Percentiles rank a stretch among this genome's conserved stretches.
phyloP scores from a whole-genome alignment of 2,888 invertebrate genomes.

The Lycia hirtaria region DNA sequence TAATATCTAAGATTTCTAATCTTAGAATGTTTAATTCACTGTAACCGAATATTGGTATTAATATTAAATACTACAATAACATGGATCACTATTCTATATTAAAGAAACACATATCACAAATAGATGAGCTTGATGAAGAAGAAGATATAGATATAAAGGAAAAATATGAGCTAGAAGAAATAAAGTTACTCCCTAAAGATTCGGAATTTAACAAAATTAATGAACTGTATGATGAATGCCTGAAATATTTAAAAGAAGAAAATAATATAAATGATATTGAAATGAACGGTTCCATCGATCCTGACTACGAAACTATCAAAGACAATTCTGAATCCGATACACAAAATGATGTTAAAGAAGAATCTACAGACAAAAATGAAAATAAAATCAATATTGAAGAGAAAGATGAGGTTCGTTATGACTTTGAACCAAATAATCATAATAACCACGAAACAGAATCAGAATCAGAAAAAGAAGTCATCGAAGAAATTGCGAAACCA shows the following conservation, averaged over 20 bases:
- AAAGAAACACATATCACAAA: slow-evolving; percentile 23
- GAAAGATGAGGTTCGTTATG: slow-evolving; percentile 4
- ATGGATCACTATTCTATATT: slow-evolving; percentile 9
- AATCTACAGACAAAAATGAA: slow-evolving; percentile 28
- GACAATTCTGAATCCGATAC: slow-evolving; percentile 39
- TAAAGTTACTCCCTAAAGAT: slow-evolving; percentile 41
- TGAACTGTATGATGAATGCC: slow-evolving; percentile 73
- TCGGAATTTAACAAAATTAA: slow-evolving; percentile 66
- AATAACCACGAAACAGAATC: slow-evolving; percentile 1
- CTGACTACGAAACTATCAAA: slow-evolving; percentile 59
- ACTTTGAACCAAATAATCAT: slow-evolving; percentile 2
- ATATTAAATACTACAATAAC: not conserved
- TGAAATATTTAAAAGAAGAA: slow-evolving; percentile 63
- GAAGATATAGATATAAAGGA: slow-evolving; percentile 5
- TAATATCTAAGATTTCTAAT: no score
- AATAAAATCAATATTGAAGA: slow-evolving; percentile 5
- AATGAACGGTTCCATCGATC: slow-evolving; percentile 43
- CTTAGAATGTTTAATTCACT: no score
- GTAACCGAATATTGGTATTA: no score
- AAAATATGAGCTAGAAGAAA: slow-evolving; percentile 40
- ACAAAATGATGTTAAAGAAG: slow-evolving; percentile 9
- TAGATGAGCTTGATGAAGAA: slow-evolving; percentile 17
- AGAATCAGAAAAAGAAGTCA: slow-evolving; percentile 11
- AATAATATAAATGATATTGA: slow-evolving; percentile 32
- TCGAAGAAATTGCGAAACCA: slow-evolving; percentile 16